phyloP scores from a whole-genome alignment of 2,113 vertebrate genomes.

The Panthera tigris region DNA sequence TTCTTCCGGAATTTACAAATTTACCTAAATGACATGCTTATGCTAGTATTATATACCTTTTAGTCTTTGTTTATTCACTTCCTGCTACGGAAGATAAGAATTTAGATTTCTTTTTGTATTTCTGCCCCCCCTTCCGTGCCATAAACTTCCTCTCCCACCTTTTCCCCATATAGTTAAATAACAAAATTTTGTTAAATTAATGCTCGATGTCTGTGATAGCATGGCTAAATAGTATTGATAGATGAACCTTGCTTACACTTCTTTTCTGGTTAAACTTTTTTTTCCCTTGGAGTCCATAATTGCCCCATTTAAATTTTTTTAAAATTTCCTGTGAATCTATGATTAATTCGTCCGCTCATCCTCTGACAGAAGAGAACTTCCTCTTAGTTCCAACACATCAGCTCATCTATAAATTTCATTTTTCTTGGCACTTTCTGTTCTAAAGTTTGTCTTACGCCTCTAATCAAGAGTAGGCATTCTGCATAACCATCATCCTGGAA shows the following conservation, averaged over 20 bases:
- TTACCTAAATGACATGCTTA: not conserved
- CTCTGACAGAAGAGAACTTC: not conserved
- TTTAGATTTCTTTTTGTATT: not conserved
- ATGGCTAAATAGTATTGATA: not conserved
- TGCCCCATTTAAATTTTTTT: not conserved
- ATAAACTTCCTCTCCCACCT: not conserved
- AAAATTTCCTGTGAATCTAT: not conserved
- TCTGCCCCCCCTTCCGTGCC: accelerated
- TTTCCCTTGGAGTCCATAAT: constrained; percentile 15
- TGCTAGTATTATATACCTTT: not conserved
- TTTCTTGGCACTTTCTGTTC: not conserved
- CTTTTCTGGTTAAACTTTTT: not conserved
- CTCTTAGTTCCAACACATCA: not conserved
- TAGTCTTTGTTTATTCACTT: not conserved
- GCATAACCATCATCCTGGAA: not conserved
- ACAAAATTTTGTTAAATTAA: not conserved
- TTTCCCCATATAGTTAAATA: not conserved
- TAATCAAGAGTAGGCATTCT: not conserved
- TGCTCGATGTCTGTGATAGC: not conserved
- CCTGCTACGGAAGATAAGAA: not conserved
- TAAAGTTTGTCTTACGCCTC: not conserved
- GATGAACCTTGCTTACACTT: not conserved
- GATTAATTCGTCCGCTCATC: not conserved
- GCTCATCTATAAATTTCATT: not conserved
- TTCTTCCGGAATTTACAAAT: constrained; percentile 37